Base-by-base conservation (phyloP, 2,113 vertebrate species). In the Pao palembangensis region DNA sequence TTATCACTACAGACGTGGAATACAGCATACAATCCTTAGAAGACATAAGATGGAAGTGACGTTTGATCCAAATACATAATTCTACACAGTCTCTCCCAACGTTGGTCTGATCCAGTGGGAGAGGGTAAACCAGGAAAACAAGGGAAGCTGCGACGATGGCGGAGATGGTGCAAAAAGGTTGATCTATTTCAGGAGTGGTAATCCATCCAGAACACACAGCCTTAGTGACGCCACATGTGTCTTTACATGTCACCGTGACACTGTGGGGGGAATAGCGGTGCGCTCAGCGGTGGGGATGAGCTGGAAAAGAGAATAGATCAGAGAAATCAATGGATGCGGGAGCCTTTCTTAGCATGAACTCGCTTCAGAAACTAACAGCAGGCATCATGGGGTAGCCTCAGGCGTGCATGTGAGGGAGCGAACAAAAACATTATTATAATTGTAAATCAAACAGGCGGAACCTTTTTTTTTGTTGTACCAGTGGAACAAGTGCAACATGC, bases 231-330 rank as follows among this genome's bases (percentile, higher is more conserved):
- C 87, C 75, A 71, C 85, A 73, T 85, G 87, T 78, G 82, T 77
- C 87, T 88, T 88, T 51, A 86, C 83, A 87, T 86, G 87, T 85
- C 85, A 72, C 80, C 67, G 78, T 58, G 82, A 75, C 62, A 70
- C 82, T 51, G 62, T 46, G 58, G 66, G 51, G 64, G 67, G 75
- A 71, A 77, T 65, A 77, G 83, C 69, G 8, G 73, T 18, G 80
- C 68, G 50, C 84, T 65, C 83, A 12, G 66, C 58, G 71, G 82
- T 72, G 41, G 82, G 81, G 79, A 83, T 77, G 70, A 82, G 74
- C 76, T 75, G 76, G 78, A 89, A 80, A 85, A 79, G 61, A 66
- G 84, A 81, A 84, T 73, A 61, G 82, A 87, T 80, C 60, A 48
- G 56, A 47, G 72, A 71, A 86, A 88, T 88, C 87, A 61, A 90